Evolutionary conservation across 2,113 vertebrate species (phyloP), one percentile per base, ranked within the genome.

Genomic region (Peromyscus maniculatus): DNA sequence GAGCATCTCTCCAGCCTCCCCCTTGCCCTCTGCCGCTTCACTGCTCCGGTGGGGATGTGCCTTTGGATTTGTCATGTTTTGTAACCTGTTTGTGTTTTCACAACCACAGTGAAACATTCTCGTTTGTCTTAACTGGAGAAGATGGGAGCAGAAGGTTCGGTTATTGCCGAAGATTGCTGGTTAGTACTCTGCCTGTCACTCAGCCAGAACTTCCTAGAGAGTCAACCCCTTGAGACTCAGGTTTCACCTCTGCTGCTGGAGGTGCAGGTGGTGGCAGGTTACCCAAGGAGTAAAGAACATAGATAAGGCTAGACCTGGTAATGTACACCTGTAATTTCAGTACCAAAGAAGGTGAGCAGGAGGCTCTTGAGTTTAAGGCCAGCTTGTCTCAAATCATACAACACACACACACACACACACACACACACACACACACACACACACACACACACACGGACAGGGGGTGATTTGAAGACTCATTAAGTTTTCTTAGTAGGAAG

Each of bases 91-190:
- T 93, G 52, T 86, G 64, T 71, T 93, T 90, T 82, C 66, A 71
- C 80, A 49, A 21, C 97, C 94, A 49, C 97, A 99, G 99, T 97
- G 99, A 99, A 97, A 99, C 99, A 0, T 99, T 99, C 98, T 99
- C 99, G 0, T 99, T 99, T 94, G 99, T 99, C 93, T 96, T 99
- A 96, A 99, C 99, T 0, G 99, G 99, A 77, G 99, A 99, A 98
- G 99, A 99, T 59, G 99, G 99, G 89, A 99, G 99, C 98, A 98
- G 99, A 55, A 97, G 99, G 91, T 99, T 99, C 59, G 99, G 99
- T 49, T 99, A 99, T 95, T 99, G 99, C 97, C 99, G 99, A 7
- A 99, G 99, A 97, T 99, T 99, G 94, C 98, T 99, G 99, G 99
- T 99, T 98, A 98, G 98, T 97, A 94, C 69, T 2, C 77, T 15